Conservation (phyloP, 1,140 invertebrate genomes). For the Leptinotarsa lineolata region DNA sequence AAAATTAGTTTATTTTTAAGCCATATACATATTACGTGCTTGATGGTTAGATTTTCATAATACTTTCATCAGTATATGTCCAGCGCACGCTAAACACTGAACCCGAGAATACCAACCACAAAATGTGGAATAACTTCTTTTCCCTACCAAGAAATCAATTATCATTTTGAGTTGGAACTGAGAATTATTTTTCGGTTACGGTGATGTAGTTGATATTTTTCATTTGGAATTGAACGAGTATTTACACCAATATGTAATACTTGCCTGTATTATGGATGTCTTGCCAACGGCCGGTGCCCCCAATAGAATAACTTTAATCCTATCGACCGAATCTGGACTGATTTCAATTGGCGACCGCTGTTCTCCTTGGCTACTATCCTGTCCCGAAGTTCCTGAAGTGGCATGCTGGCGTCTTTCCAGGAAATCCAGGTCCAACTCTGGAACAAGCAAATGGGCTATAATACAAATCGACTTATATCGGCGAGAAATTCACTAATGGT, state of each 20-base stretch:
- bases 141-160: background rate
- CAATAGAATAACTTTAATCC: conserved; percentile 78
- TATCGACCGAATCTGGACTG: conserved; percentile 60
- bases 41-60: too few species aligned
- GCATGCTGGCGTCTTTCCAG: conserved; percentile 59
- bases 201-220: too few species aligned
- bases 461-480: background rate
- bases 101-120: too few species aligned
- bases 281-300: conserved; percentile 80
- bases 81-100: too few species aligned
- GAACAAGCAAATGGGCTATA: conserved; percentile 36
- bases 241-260: conserved; percentile 13
- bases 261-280: conserved; percentile 79
- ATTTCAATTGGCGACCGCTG: conserved; percentile 51
- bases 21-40: too few species aligned
- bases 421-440: conserved; percentile 66
- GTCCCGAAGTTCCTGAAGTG: conserved; percentile 28
- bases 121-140: too few species aligned
- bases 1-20: too few species aligned
- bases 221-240: too few species aligned
- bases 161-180: background rate
- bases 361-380: conserved; percentile 36
- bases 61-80: too few species aligned
- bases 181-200: too few species aligned
- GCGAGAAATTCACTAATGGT: too few species aligned